These are phyloP conservation scores for Trichogramma pretiosum DNA, from an alignment of 1,140 invertebrate genomes.

Conservation along the genomic window DNA sequence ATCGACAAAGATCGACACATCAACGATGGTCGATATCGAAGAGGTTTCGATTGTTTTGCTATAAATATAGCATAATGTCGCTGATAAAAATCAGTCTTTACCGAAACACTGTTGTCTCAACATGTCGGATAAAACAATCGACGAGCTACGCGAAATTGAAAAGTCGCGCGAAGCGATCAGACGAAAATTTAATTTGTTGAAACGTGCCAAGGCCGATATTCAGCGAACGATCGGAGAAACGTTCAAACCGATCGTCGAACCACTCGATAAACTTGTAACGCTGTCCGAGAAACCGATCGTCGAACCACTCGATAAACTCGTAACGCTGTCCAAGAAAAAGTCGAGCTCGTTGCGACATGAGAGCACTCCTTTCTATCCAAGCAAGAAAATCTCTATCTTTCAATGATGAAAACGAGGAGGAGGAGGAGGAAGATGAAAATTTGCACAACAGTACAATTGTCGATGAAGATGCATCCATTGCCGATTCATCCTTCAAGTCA, in stretches of 20 bases:
- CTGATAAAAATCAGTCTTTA: too few relatives aligned
- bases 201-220: constrained; percentile 5
- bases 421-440: background rate
- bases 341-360: background rate
- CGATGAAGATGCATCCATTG: background rate
- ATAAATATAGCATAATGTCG: background rate
- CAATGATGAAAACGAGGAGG: background rate
- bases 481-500: background rate
- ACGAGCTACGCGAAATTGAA: background rate
- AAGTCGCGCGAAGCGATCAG: constrained; percentile 12
- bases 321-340: background rate
- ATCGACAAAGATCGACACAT: constrained; percentile 10
- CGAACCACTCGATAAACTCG: background rate
- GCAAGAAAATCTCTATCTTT: background rate
- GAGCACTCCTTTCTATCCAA: background rate
- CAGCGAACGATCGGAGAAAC: constrained; percentile 5
- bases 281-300: background rate
- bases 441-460: background rate
- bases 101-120: background rate
- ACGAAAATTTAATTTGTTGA: constrained; percentile 11
- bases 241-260: constrained; percentile 15
- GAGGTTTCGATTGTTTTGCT: constrained; percentile 4
- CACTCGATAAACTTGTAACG: constrained; percentile 8
- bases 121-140: background rate
- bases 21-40: constrained; percentile 2